Percentiles rank a stretch among this genome's conserved stretches.
phyloP scores from a whole-genome alignment of 1,140 invertebrate genomes.

The Leptopilina boulardi region DNA sequence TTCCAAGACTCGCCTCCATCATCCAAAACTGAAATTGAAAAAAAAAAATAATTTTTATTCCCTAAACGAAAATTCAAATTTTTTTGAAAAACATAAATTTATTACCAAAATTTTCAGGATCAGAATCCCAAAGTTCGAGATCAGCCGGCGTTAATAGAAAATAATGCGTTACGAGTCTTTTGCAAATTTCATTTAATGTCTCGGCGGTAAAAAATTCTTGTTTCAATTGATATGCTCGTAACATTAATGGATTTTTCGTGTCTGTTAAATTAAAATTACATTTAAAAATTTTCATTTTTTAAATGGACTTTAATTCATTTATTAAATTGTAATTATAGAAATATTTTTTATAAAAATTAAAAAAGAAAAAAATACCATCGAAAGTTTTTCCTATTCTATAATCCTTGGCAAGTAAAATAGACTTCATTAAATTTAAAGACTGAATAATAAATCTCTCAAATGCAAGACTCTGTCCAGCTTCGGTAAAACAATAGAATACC shows the following conservation, averaged over 20 bases:
- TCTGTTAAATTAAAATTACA: constrained; percentile 62
- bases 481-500: constrained; percentile 90
- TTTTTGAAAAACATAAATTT: too few species aligned
- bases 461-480: constrained; percentile 82
- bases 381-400: constrained; percentile 82
- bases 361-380: constrained; percentile 68
- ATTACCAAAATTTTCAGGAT: constrained; percentile 91
- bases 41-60: neutral
- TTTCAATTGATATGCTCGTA: constrained; percentile 83
- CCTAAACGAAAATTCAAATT: too few species aligned
- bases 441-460: constrained; percentile 93
- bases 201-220: constrained; percentile 83
- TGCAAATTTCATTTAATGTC: constrained; percentile 86
- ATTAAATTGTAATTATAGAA: too few species aligned
- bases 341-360: neutral
- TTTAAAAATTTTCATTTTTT: neutral
- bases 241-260: constrained; percentile 73
- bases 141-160: constrained; percentile 91
- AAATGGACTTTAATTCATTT: too few species aligned
- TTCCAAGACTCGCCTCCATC: constrained; percentile 94
- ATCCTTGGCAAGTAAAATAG: constrained; percentile 85
- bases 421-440: constrained; percentile 92
- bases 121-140: constrained; percentile 90
- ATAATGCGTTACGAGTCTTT: constrained; percentile 90
- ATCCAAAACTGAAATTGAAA: constrained; percentile 81